Conservation (phyloP, 2,113 vertebrate species). For the Pardalotus punctatus region DNA sequence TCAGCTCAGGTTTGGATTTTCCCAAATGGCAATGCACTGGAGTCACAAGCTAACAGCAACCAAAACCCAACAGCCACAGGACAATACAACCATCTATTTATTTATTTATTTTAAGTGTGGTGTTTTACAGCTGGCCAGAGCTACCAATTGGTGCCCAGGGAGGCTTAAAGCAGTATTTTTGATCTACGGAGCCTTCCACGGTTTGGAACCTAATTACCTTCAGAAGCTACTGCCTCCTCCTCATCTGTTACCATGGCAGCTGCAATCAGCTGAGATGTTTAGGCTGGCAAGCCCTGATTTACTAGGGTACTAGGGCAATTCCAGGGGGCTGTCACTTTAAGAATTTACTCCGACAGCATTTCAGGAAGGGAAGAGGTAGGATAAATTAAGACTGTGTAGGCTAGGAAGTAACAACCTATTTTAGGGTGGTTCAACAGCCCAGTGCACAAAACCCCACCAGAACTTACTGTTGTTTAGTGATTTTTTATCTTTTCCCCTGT, state of each 20-base stretch:
- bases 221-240: neutral
- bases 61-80: neutral
- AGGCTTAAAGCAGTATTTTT: constrained; percentile 12
- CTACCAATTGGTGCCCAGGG: neutral
- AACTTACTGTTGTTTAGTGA: neutral
- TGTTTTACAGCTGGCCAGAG: neutral
- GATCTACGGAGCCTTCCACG: neutral
- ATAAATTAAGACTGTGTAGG: neutral
- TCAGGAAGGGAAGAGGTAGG: neutral
- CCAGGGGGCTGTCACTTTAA: neutral
- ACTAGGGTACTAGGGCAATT: constrained; percentile 1
- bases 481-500: neutral
- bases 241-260: constrained; percentile 45
- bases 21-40: neutral
- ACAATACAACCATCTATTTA: neutral
- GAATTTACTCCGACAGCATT: neutral
- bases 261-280: neutral
- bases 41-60: neutral
- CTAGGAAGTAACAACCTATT: neutral
- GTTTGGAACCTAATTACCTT: constrained; percentile 18
- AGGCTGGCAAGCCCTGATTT: constrained; percentile 8
- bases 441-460: neutral
- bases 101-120: neutral
- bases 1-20: neutral
- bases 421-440: neutral